Base-by-base conservation (phyloP, 2,888 invertebrate genomes). In the Caenorhabditis sp. region DNA sequence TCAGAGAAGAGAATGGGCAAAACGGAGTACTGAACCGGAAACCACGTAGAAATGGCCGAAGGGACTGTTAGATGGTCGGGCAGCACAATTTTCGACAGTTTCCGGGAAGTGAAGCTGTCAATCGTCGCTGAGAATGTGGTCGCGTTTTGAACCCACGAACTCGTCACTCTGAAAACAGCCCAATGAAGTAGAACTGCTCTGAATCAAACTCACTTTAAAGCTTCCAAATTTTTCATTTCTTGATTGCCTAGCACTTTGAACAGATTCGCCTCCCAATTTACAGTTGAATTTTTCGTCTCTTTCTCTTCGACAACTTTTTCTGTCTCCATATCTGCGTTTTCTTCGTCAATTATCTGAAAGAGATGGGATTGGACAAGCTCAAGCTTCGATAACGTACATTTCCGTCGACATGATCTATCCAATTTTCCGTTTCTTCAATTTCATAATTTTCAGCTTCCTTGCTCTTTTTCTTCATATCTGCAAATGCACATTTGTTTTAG, bases 1-100 rank as follows among this genome's bases (percentile, higher is more conserved):
- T 76, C 70, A 0, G 41, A 35, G 37, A 88, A 66, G 0, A 88
- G 70, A n/a, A 58, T 48, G 4, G 87, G 86, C 32, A 88, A 58
- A n/a, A 87, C 88, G 7, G 84, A 73, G 27, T 65, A 72, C 70
- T 82, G 88, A 1, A 88, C 88, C 15, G 88, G 88, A 61, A 88
- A 88, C 82, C 84, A 88, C 11, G 72, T 46, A 11, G 75, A 50
- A 20, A 85, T 77, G 17, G 35, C 11, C 0, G 30, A 11, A 0
- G 77, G 77, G 8, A 59, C 24, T 24, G 41, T 41, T 6, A 87
- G 59, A 41, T 72, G 70, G 8, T 65, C 62, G 22, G 84, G 62
- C 7, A 62, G 17, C 30, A 80, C 59, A n/a, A 86, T 65, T 27
- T 65, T 66, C 13, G 68, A 66, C 3, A 85, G 70, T 13, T 79